Base-by-base conservation (phyloP, 1,140 invertebrate genomes). In the Drosophila cardini region DNA sequence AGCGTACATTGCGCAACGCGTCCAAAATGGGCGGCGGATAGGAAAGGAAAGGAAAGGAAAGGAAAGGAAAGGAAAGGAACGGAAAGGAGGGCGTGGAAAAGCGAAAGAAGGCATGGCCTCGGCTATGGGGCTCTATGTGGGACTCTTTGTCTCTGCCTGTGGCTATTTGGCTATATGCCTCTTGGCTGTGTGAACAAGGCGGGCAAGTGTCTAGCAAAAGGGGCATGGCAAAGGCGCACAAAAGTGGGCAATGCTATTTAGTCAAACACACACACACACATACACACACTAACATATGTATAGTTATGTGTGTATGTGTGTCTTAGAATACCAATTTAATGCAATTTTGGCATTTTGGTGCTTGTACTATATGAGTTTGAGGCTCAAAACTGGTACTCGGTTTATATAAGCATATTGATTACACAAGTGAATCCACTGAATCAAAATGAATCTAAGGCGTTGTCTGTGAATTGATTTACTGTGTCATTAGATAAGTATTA, bases 1-100 rank as follows among this genome's bases (percentile, higher is more conserved):
- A 63, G 76, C 60, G 60, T 56, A 75, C 83, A 86, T 86, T 86
- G 83, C 83, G 83, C 82, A 86, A 86, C 79, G 83, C 83, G 67
- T 62, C 56, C 58, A 45, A 68, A 69, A 46, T 45, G 53, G 34
- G 46, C 36, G 55, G 21, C 21, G 21, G 21, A 26, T 4, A 26
- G 21, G 5, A 26, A 26, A 26, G 21, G 21, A 26, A 26, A n/a
- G 21, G 21, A 26, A 26, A 26, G 21, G 5, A 26, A 26, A 26
- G 21, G 21, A 26, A 26, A n/a, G 21, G 21, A 26, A 26, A 26
- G 21, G 5, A 26, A 26, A 26, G 21, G 21, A 26, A 26, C n/a
- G 21, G 5, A 26, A 26, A 26, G 21, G 21, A 26, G 5, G 21
- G 21, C 21, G 21, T 26, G 21, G 21, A 26, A 4, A 26, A 26